phyloP scores from a whole-genome alignment of 1,140 invertebrate genomes.

The Drosophila pallidifrons region DNA sequence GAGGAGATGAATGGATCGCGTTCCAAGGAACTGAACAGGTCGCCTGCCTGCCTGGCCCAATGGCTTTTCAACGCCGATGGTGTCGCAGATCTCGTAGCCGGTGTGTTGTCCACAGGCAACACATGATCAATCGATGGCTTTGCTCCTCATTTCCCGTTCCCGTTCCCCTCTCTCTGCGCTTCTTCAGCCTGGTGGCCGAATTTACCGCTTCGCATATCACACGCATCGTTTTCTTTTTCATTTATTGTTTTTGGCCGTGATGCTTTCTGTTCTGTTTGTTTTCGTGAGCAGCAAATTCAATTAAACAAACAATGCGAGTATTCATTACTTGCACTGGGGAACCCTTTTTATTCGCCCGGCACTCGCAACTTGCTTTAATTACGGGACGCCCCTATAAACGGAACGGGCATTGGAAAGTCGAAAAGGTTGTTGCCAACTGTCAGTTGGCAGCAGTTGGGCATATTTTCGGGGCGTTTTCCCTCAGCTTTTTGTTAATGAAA shows the following conservation, averaged over 20 bases:
- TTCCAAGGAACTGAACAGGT: slow-evolving; percentile 66
- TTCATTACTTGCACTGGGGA: slow-evolving; percentile 22
- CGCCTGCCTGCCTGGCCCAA: not conserved
- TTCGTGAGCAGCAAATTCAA: slow-evolving; percentile 73
- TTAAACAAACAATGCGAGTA: slow-evolving; percentile 61
- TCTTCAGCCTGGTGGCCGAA: slow-evolving; percentile 20
- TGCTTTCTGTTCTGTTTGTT: slow-evolving; percentile 45
- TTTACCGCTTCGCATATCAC: slow-evolving; percentile 66
- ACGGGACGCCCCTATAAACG: slow-evolving; percentile 58
- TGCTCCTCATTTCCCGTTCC: not conserved
- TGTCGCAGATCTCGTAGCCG: slow-evolving; percentile 66
- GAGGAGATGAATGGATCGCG: slow-evolving; percentile 18
- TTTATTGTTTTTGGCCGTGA: slow-evolving; percentile 5
- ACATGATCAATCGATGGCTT: slow-evolving; percentile 64
- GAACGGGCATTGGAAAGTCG: slow-evolving; percentile 29
- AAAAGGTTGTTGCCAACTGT: slow-evolving; percentile 62
- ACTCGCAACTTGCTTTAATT: slow-evolving; percentile 56
- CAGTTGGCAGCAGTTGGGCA: slow-evolving; percentile 33
- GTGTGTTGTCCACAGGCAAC: slow-evolving; percentile 20
- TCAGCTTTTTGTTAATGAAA: slow-evolving; percentile 64
- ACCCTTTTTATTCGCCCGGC: slow-evolving; percentile 34
- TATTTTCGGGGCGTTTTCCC: slow-evolving; percentile 13
- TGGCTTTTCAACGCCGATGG: slow-evolving; percentile 77
- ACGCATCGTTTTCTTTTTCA: slow-evolving; percentile 48
- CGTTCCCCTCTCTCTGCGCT: not conserved